Conservation (phyloP, 37 sponge, comb jelly and placozoan species). For the Geodia barretti region DNA sequence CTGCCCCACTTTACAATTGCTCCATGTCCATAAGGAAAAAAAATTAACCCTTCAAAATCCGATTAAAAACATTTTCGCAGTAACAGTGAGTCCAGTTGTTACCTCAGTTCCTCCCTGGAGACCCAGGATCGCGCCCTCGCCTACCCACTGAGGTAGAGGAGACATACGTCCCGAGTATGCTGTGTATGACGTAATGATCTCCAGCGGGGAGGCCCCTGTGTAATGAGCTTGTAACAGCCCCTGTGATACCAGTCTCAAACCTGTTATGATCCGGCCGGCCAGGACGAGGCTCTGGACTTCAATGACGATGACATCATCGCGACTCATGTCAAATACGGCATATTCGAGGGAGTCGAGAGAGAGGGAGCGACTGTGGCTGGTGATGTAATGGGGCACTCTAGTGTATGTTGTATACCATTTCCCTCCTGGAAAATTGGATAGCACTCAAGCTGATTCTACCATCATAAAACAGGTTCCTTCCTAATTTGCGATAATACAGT, state of each 20-base stretch:
- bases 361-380: constrained; percentile 49
- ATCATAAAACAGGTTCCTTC: too few relatives aligned
- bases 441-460: too few relatives aligned
- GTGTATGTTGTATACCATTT: constrained; percentile 82
- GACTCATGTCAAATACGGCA: constrained; percentile 54
- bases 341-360: constrained; percentile 62
- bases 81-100: too few relatives aligned
- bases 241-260: too few relatives aligned
- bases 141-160: constrained; percentile 70
- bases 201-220: constrained; percentile 42
- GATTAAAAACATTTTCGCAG: too few relatives aligned
- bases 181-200: constrained; percentile 63
- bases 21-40: too few relatives aligned
- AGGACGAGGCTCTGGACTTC: constrained; percentile 35
- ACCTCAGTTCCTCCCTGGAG: constrained; percentile 74
- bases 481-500: too few relatives aligned
- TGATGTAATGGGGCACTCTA: constrained; percentile 70
- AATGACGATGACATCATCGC: constrained; percentile 23
- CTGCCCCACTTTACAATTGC: too few relatives aligned
- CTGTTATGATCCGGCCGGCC: constrained; percentile 61
- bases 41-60: too few relatives aligned
- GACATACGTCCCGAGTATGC: constrained; percentile 64
- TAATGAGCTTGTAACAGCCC: too few relatives aligned
- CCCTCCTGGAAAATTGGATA: constrained; percentile 67
- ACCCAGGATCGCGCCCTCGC: constrained; percentile 74